phyloP scores from a whole-genome alignment of 2,888 invertebrate species.

The Amphipyra tragopoginis region DNA sequence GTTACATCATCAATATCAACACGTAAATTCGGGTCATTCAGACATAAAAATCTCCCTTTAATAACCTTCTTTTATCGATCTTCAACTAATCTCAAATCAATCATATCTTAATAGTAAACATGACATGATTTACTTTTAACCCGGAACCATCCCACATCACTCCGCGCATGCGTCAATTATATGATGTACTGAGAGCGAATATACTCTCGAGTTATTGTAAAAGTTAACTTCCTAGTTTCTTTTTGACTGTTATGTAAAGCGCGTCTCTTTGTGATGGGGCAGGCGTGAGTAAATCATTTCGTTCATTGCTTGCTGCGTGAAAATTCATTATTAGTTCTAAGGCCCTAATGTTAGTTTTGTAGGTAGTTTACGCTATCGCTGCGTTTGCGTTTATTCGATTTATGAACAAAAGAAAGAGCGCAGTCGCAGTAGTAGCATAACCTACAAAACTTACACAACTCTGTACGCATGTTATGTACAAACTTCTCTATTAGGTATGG shows the following conservation, averaged over 20 bases:
- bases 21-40: too few species aligned
- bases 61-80: neutral
- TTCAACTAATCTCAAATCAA: slow-evolving; percentile 8
- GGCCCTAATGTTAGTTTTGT: too few species aligned
- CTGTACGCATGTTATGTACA: too few species aligned
- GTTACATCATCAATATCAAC: too few species aligned
- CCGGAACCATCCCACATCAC: slow-evolving; percentile 16
- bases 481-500: too few species aligned
- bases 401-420: too few species aligned
- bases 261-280: neutral
- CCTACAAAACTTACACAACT: too few species aligned
- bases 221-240: slow-evolving; percentile 26
- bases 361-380: too few species aligned
- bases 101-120: slow-evolving; percentile 5
- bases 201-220: slow-evolving; percentile 4
- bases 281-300: neutral
- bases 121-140: neutral
- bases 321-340: neutral
- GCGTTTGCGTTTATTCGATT: too few species aligned
- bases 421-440: too few species aligned
- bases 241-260: slow-evolving; percentile 19
- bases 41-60: neutral
- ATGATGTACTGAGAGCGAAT: neutral
- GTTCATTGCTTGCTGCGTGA: neutral
- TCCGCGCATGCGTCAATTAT: neutral